These are phyloP conservation scores for Mus minutoides DNA, from an alignment of 2,797 vertebrate genomes.

Conservation along the genomic window DNA sequence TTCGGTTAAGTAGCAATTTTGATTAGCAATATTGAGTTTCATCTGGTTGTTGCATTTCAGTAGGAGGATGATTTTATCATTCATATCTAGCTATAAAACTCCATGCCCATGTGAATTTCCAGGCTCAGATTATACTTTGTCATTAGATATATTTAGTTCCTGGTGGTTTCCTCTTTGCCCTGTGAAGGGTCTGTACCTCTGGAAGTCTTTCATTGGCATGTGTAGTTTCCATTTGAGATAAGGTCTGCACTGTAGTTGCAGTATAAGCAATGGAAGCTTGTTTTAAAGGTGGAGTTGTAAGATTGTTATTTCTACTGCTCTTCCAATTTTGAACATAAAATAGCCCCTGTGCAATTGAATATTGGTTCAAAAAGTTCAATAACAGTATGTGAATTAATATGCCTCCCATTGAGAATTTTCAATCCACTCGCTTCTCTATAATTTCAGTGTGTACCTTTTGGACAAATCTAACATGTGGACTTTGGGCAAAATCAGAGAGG, in stretches of 20 bases:
- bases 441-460: conserved; percentile 1
- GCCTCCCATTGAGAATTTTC: not conserved
- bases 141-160: conserved; percentile 2
- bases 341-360: not conserved
- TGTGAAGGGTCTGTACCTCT: not conserved
- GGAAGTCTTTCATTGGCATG: not conserved
- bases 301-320: not conserved
- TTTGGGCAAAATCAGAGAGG: not conserved
- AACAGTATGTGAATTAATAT: not conserved
- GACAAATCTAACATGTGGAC: not conserved
- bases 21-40: not conserved
- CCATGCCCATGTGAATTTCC: not conserved
- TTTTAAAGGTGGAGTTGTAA: conserved; percentile 23
- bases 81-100: conserved; percentile 15
- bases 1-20: not conserved
- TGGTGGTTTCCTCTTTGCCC: not conserved
- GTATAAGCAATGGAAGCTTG: not conserved
- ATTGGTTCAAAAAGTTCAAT: not conserved
- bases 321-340: conserved; percentile 1
- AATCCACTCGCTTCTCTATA: not conserved
- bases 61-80: conserved; percentile 17
- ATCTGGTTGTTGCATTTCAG: conserved; percentile 18
- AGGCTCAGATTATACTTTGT: conserved; percentile 5
- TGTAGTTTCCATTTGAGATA: conserved; percentile 23
- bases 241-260: not conserved